Evolutionary conservation across 1,140 invertebrate genomes (phyloP), one percentile per base, ranked within the genome.

Genomic region (Sycophila sp.): DNA sequence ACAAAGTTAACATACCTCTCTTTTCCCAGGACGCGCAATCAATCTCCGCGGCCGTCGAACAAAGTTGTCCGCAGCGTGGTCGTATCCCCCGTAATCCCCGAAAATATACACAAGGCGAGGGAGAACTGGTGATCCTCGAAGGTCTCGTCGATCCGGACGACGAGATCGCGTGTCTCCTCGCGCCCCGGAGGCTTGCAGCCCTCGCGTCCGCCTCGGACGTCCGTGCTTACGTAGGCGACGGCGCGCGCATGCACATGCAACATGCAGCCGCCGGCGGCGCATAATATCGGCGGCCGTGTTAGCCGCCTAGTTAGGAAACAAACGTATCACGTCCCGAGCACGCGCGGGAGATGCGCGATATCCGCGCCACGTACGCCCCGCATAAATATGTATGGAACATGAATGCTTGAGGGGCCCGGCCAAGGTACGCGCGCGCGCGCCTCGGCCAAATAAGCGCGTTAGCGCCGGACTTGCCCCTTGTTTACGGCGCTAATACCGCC

Each of bases 311-410:
- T 75, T 76, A 75, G 70, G 70, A 74, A 77, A 80, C 75, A 80
- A 77, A 78, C 76, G 75, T 80, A 80, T 80, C 78, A 72, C 69
- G 65, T 63, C 45, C 63, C 69, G 67, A n/a, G 74, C 76, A 69
- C 72, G 7, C 62, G 32, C 24, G 15, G 30, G n/a, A n/a, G n/a
- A n/a, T 64, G 65, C 26, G 66, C 69, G 75, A 77, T 75, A 77
- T 55, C 30, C 51, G 15, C 13, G 74, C 65, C 30, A 26, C 24
- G 34, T 15, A 32, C 73, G 63, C 65, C 63, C 42, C 66, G 69
- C 73, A 83, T 84, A 83, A 84, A 84, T 84, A 84, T 84, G 81
- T 84, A 84, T 84, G 78, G 81, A 73, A 79, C 82, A 84, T 84
- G 81, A 84, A 84, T 84, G 79, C 80, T 69, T 77, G 77, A 84